Conservation (phyloP, 2,888 invertebrate genomes). For the Rapana venosa region DNA sequence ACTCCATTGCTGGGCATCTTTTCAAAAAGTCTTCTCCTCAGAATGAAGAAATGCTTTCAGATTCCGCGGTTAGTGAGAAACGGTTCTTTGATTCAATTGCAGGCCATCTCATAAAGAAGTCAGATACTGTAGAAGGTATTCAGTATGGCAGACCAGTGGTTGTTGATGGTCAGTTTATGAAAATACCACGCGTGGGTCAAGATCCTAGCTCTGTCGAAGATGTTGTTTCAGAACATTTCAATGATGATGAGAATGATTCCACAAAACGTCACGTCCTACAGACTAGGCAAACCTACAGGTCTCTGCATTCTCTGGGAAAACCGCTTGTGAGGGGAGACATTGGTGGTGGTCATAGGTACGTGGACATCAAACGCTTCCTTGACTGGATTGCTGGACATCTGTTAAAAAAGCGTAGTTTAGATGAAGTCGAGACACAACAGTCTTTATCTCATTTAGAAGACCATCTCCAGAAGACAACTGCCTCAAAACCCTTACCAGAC, state of each 20-base stretch:
- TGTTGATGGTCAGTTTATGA: too few relatives aligned
- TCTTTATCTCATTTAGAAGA: neutral
- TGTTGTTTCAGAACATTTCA: too few relatives aligned
- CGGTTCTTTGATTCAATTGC: slow-evolving; percentile 2
- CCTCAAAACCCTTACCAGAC: neutral
- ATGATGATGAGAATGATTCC: too few relatives aligned
- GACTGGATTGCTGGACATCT: slow-evolving; percentile 33
- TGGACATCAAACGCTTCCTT: slow-evolving; percentile 10
- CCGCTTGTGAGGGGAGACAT: neutral
- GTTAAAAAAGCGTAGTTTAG: neutral
- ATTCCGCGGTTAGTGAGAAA: too few relatives aligned
- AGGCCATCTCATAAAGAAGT: neutral
- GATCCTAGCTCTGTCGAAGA: too few relatives aligned
- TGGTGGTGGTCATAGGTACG: neutral
- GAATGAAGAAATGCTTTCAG: too few relatives aligned
- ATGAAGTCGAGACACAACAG: neutral
- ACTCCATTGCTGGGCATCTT: slow-evolving; percentile 12
- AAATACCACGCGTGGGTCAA: too few relatives aligned
- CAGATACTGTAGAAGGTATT: neutral
- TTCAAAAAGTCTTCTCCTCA: neutral
- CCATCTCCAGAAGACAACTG: neutral
- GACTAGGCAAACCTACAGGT: neutral
- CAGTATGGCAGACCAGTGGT: too few relatives aligned
- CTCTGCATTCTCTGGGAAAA: neutral
- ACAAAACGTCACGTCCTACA: neutral